Conservation (phyloP, 1,140 invertebrate species). For the Bombus sibiricus region DNA sequence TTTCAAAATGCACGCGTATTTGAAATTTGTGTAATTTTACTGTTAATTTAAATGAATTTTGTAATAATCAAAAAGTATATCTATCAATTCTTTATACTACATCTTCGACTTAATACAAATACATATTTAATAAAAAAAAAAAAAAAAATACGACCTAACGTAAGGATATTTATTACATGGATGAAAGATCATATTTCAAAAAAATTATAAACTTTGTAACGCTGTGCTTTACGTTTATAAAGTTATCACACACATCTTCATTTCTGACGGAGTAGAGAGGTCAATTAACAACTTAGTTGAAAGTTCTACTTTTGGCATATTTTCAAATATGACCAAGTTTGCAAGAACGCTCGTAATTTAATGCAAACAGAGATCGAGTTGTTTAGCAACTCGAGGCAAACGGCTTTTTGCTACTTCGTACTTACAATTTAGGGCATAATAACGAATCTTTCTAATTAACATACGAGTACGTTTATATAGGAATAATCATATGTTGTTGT, state of each 20-base stretch:
- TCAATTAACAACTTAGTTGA: neutral
- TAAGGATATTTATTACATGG: neutral
- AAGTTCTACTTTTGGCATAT: conserved; percentile 2
- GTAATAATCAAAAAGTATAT: neutral
- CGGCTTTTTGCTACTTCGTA: neutral
- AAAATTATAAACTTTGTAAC: no score
- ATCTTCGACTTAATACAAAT: no score
- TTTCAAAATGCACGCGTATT: neutral
- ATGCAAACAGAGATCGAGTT: conserved; percentile 8
- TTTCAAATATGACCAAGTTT: conserved; percentile 13
- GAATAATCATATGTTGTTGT: no score
- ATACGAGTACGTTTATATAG: no score
- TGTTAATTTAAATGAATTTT: neutral
- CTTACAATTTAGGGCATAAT: neutral
- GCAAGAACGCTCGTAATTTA: conserved; percentile 19
- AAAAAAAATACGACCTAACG: no score
- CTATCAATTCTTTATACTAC: neutral
- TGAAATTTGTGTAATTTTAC: neutral
- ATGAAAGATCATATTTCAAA: neutral
- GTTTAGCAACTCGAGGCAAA: neutral
- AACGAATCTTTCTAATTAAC: neutral
- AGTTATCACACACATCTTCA: neutral
- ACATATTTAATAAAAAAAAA: no score
- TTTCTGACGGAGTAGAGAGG: neutral
- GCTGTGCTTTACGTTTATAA: neutral